Conservation (phyloP, 1,140 invertebrate species). For the Aphelinus certus region DNA sequence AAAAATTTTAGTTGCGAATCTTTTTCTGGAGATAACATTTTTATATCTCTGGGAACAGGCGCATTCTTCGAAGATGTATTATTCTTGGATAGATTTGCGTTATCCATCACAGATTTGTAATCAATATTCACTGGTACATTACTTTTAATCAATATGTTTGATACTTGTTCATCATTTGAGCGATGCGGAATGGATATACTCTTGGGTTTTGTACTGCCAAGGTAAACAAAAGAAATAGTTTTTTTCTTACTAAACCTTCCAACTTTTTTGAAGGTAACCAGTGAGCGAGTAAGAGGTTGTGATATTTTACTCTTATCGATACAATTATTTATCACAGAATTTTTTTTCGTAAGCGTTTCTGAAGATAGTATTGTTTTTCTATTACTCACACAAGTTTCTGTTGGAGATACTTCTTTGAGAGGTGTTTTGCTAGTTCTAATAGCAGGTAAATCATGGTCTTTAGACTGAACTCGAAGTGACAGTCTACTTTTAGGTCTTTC, state of each 20-base stretch:
- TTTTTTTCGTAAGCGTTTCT: not conserved
- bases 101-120: not conserved
- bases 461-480: not conserved
- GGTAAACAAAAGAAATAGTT: constrained; percentile 3
- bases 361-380: not conserved
- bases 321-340: not conserved
- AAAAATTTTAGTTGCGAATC: constrained; percentile 42
- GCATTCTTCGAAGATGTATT: not conserved
- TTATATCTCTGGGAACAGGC: not conserved
- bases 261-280: constrained; percentile 40
- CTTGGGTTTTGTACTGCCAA: constrained; percentile 21
- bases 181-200: not conserved
- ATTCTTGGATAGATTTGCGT: not conserved
- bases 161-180: not conserved
- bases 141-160: constrained; percentile 20
- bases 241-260: constrained; percentile 36
- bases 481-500: constrained; percentile 30
- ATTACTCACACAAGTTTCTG: too few species aligned
- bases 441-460: not conserved
- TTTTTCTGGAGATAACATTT: constrained; percentile 41
- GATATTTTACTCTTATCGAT: not conserved
- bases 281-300: not conserved
- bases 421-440: not conserved
- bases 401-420: too few species aligned
- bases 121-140: constrained; percentile 14